These are phyloP conservation scores for Saiga tatarica DNA, from an alignment of 2,113 vertebrate genomes.

Conservation along the genomic window DNA sequence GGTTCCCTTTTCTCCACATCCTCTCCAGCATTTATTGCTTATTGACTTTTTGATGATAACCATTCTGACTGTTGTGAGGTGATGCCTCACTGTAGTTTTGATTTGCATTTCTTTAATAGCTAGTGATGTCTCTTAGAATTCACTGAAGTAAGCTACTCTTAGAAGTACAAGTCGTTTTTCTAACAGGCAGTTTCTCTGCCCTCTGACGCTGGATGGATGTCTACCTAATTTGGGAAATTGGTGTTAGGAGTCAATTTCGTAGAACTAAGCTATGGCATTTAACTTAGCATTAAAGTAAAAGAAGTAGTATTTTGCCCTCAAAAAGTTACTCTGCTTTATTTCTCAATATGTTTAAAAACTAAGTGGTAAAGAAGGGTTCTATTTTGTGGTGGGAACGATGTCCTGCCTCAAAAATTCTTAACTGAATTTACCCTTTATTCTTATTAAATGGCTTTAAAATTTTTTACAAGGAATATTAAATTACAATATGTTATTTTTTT, in stretches of 20 bases:
- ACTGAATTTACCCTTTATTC: neutral
- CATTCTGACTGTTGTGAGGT: neutral
- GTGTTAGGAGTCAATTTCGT: neutral
- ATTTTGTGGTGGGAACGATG: accelerated
- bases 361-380: neutral
- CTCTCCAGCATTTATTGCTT: neutral
- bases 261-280: neutral
- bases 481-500: neutral
- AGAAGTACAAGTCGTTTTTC: neutral
- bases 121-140: neutral
- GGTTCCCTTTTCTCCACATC: neutral
- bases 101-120: neutral
- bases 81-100: neutral
- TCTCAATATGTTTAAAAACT: neutral
- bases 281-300: neutral
- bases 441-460: neutral
- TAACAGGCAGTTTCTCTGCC: neutral
- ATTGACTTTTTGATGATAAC: neutral
- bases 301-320: neutral
- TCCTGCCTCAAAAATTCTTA: neutral
- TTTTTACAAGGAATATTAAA: neutral
- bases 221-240: neutral
- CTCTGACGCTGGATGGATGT: neutral
- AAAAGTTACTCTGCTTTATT: neutral
- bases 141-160: neutral